Conservation (phyloP, 2,113 vertebrate genomes). For the Lampris incognitus region DNA sequence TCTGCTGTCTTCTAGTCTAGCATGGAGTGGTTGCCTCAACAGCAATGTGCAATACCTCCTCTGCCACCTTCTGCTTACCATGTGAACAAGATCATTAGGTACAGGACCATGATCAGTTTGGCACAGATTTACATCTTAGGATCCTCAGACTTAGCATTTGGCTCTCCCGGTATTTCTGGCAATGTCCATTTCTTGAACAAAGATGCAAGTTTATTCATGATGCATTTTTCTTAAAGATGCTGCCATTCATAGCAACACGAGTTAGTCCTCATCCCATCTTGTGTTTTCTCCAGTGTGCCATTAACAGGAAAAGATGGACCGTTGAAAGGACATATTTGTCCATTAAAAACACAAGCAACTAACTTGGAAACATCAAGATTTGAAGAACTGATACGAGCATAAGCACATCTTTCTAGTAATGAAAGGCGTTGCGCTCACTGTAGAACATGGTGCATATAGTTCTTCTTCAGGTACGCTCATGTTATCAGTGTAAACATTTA, state of each 20-base stretch:
- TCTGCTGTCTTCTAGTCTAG: conserved; percentile 40
- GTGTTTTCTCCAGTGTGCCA: conserved; percentile 74
- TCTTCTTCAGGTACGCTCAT: conserved; percentile 32
- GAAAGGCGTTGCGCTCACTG: conserved; percentile 34
- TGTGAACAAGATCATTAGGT: conserved; percentile 4
- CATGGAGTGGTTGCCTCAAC: conserved; percentile 33
- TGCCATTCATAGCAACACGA: conserved; percentile 60
- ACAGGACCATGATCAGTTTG: neutral
- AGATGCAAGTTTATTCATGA: conserved; percentile 24
- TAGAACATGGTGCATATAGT: conserved; percentile 16
- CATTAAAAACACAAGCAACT: conserved; percentile 23
- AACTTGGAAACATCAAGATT: neutral
- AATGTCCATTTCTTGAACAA: neutral
- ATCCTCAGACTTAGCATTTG: conserved; percentile 26
- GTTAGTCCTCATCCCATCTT: conserved; percentile 46
- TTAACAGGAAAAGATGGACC: conserved; percentile 42
- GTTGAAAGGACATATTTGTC: conserved; percentile 19
- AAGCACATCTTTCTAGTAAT: conserved; percentile 24
- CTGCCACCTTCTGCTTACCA: conserved; percentile 44
- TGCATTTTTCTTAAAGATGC: conserved; percentile 44
- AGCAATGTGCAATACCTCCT: conserved; percentile 36
- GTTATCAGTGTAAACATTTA: conserved; percentile 39
- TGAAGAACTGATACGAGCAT: conserved; percentile 17
- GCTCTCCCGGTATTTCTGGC: conserved; percentile 2
- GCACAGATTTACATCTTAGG: neutral